Evolutionary conservation across 2,113 vertebrate genomes (phyloP).

Genomic region (Telmatochromis sp.): DNA sequence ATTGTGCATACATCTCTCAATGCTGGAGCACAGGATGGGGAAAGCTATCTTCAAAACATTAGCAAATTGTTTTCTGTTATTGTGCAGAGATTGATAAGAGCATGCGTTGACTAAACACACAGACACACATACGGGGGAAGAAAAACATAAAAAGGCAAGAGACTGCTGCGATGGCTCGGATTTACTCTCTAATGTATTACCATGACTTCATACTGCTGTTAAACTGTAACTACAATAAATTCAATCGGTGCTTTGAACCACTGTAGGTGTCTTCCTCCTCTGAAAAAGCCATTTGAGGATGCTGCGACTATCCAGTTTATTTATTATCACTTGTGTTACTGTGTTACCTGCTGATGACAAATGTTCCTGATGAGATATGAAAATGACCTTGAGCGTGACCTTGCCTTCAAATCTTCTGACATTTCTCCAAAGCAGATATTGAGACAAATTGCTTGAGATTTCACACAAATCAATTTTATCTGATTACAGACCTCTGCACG

Average conservation of each 20-base stretch:
- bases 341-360: background rate
- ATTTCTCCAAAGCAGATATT: slow-evolving; percentile 1
- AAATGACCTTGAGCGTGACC: slow-evolving; percentile 41
- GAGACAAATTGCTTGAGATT: background rate
- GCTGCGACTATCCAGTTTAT: background rate
- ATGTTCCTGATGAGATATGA: background rate
- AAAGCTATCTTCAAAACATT: slow-evolving; percentile 74
- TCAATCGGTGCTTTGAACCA: background rate
- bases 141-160: background rate
- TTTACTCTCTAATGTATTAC: slow-evolving; percentile 9
- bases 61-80: slow-evolving; percentile 76
- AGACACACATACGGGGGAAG: background rate
- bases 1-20: slow-evolving; percentile 72
- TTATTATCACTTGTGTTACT: background rate
- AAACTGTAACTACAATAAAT: slow-evolving; percentile 16
- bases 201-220: slow-evolving; percentile 1
- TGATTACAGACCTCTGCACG: background rate
- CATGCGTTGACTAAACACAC: slow-evolving; percentile 54
- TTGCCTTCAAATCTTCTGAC: background rate
- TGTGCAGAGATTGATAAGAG: slow-evolving; percentile 71
- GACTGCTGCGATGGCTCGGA: background rate
- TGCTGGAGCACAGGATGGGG: slow-evolving; percentile 53
- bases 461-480: slow-evolving; percentile 3
- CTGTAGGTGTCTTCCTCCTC: background rate
- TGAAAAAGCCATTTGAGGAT: background rate